These are phyloP conservation scores for Sminthurides bifidus DNA, from an alignment of 1,140 invertebrate genomes.

Conservation along the genomic window DNA sequence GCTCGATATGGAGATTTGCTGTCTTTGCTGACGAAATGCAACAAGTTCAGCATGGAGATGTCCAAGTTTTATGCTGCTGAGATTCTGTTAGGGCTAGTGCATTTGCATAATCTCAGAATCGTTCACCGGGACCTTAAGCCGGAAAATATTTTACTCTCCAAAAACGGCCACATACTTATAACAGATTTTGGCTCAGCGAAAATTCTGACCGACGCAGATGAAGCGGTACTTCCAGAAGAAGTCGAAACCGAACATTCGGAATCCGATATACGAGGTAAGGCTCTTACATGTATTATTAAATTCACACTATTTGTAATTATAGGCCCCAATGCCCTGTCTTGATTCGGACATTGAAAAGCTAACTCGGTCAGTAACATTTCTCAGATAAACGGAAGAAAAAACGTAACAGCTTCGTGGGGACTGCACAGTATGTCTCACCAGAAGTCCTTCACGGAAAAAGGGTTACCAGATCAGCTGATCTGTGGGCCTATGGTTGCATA, in stretches of 20 bases:
- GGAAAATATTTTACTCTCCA: constrained; percentile 78
- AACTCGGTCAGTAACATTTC: background rate
- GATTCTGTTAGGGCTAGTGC: constrained; percentile 79
- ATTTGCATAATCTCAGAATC: constrained; percentile 77
- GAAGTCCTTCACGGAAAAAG: constrained; percentile 77
- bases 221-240: no score
- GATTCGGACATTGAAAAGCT: background rate
- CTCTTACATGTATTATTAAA: background rate
- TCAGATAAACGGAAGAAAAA: constrained; percentile 32
- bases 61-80: constrained; percentile 89
- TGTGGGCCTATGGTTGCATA: constrained; percentile 98
- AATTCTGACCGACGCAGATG: constrained; percentile 60
- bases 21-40: constrained; percentile 79
- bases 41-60: constrained; percentile 76
- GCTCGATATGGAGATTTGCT: constrained; percentile 89
- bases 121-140: constrained; percentile 85
- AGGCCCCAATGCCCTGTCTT: background rate
- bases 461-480: constrained; percentile 68
- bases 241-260: no score
- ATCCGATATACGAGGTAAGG: no score
- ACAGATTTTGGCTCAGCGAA: constrained; percentile 97
- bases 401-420: constrained; percentile 94
- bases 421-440: constrained; percentile 96
- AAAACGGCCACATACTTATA: constrained; percentile 91
- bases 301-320: background rate